These are phyloP conservation scores for Parascotia fuliginaria DNA, from an alignment of 2,888 invertebrate species.

Conservation along the genomic window DNA sequence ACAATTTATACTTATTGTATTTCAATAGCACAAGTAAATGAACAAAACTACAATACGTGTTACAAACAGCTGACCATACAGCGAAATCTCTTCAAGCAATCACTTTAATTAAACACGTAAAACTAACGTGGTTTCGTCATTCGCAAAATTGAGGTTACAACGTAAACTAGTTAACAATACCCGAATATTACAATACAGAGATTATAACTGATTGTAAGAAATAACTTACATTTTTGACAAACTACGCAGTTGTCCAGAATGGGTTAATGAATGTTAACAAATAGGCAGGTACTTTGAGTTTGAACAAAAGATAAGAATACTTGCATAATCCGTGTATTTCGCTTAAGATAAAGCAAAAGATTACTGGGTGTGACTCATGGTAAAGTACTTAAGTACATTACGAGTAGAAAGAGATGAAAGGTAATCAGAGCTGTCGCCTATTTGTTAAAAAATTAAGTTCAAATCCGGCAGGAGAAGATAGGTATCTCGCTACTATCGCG, in stretches of 20 bases:
- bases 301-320: constrained; percentile 24
- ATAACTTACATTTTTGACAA: constrained; percentile 37
- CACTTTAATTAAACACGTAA: constrained; percentile 43
- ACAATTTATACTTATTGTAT: not conserved
- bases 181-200: constrained; percentile 39
- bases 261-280: constrained; percentile 8
- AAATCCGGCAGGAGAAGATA: too few relatives aligned
- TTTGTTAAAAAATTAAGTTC: too few relatives aligned
- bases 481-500: too few relatives aligned
- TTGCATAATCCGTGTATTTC: not conserved
- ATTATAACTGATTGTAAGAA: constrained; percentile 39
- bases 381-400: constrained; percentile 20
- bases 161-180: constrained; percentile 41
- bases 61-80: constrained; percentile 12
- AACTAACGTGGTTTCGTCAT: constrained; percentile 36
- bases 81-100: constrained; percentile 20
- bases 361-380: constrained; percentile 36
- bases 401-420: constrained; percentile 26
- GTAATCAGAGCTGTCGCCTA: constrained; percentile 17
- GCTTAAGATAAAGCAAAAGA: constrained; percentile 19
- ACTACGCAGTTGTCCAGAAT: constrained; percentile 31
- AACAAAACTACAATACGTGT: constrained; percentile 7
- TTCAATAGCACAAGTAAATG: not conserved
- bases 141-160: constrained; percentile 32
- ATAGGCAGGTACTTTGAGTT: constrained; percentile 15